Percentiles rank a stretch among this genome's conserved stretches.
phyloP scores from a whole-genome alignment of 2,888 invertebrate genomes.

The Ophion ventricosus region DNA sequence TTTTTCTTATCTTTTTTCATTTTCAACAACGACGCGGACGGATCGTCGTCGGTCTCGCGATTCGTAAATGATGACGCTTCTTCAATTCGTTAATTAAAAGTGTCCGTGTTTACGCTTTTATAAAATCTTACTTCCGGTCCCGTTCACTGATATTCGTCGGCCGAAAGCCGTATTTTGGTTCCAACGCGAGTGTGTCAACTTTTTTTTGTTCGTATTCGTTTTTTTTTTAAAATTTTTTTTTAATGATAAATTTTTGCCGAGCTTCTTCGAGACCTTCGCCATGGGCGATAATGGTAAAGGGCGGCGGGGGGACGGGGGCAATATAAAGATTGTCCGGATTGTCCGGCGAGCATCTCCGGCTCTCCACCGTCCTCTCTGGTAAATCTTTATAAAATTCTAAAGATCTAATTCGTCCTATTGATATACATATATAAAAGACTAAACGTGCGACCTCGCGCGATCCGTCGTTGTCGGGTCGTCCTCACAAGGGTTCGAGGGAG shows the following conservation, averaged over 20 bases:
- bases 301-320: not conserved
- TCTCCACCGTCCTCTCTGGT: constrained; percentile 41
- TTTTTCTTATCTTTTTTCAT: not conserved
- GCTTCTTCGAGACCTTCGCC: not conserved
- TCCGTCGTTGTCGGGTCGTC: constrained; percentile 70
- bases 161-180: constrained; percentile 71
- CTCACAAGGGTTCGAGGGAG: not conserved
- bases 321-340: constrained; percentile 1
- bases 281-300: not conserved
- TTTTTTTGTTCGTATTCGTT: not conserved
- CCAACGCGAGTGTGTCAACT: constrained; percentile 62
- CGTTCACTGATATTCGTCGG: constrained; percentile 75
- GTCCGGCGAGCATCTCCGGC: not conserved
- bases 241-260: constrained; percentile 58
- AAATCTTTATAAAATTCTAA: constrained; percentile 74
- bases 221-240: constrained; percentile 22
- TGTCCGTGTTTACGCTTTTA: constrained; percentile 64
- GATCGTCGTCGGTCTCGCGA: constrained; percentile 69
- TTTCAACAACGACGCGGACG: constrained; percentile 67
- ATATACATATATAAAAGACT: constrained; percentile 73
- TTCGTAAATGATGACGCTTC: constrained; percentile 69
- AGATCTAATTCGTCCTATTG: constrained; percentile 64
- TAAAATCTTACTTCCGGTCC: constrained; percentile 78
- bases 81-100: constrained; percentile 45
- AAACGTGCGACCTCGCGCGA: constrained; percentile 64